Evolutionary conservation across 2,888 invertebrate species (phyloP), one percentile per base, ranked within the genome.

Genomic region (Erebia aethiops): DNA sequence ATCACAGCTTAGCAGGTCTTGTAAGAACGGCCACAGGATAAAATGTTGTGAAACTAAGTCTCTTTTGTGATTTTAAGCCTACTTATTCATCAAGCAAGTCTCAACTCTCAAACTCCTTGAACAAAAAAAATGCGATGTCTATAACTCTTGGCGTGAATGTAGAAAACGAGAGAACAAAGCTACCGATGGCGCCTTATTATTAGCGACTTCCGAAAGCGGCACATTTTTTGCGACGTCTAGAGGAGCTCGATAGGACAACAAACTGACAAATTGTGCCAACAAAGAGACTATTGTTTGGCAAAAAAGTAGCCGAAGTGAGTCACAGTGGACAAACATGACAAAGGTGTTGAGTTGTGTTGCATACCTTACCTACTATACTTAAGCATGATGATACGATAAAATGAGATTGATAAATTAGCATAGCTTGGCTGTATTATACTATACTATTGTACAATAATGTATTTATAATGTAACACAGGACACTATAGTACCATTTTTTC

Each of bases 151-250:
- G 68, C 72, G 61, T 41, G 61, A 56, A 56, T 43, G 46, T 57
- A 18, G 57, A 71, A 68, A 80, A 85, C 85, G 86, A 87, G 86
- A 84, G 75, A 18, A 81, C 84, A 87, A 90, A 88, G 88, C 90
- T 88, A 85, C 88, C 80, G 82, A 83, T 86, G 92, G 91, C 92
- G 92, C 92, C 92, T 87, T 91, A 86, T 91, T 87, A 92, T 92
- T 91, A 91, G 86, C 80, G 79, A 90, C 90, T 91, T 92, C 92
- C 92, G 90, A 92, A 92, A 88, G 84, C 80, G 82, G 80, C 84
- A 80, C 75, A 76, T 81, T 89, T 91, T 91, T 90, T 86, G 81
- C 79, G 73, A 74, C 78, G 85, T 85, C 89, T 87, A n/a, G n/a
- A n/a, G n/a, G n/a, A n/a, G 64, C 35, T 46, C 77, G 77, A 71